phyloP scores from a whole-genome alignment of 2,888 invertebrate species.

The Baronia brevicornis region DNA sequence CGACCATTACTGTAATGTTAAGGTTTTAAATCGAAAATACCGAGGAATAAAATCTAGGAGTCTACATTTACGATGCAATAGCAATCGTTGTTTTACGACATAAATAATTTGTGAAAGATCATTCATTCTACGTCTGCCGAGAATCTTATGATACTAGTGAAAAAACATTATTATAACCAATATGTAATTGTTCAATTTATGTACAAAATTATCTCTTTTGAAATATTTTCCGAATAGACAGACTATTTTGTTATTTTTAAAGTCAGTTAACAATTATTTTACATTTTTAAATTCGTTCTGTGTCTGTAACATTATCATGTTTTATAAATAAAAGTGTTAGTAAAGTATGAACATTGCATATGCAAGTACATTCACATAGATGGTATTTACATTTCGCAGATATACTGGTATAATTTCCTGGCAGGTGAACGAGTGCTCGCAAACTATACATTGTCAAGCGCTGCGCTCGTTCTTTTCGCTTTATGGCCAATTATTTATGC shows the following conservation, averaged over 20 bases:
- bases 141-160: too few relatives aligned
- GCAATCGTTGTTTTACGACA: background rate
- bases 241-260: background rate
- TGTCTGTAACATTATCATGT: too few relatives aligned
- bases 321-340: too few relatives aligned
- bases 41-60: slow-evolving; percentile 50
- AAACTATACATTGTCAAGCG: slow-evolving; percentile 45
- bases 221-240: slow-evolving; percentile 1
- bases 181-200: background rate
- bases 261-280: too few relatives aligned
- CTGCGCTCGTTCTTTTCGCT: slow-evolving; percentile 39
- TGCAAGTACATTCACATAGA: too few relatives aligned
- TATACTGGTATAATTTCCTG: slow-evolving; percentile 15
- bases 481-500: slow-evolving; percentile 61
- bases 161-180: slow-evolving; percentile 2
- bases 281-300: too few relatives aligned
- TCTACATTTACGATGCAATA: slow-evolving; percentile 47
- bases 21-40: slow-evolving; percentile 50
- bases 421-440: slow-evolving; percentile 13
- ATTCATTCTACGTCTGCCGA: too few relatives aligned
- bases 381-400: too few relatives aligned
- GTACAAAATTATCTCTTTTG: background rate
- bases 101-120: background rate
- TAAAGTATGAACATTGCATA: too few relatives aligned
- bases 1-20: slow-evolving; percentile 48